phyloP scores from a whole-genome alignment of 1,140 invertebrate genomes.

The Trachymyrmex cornetzi region DNA sequence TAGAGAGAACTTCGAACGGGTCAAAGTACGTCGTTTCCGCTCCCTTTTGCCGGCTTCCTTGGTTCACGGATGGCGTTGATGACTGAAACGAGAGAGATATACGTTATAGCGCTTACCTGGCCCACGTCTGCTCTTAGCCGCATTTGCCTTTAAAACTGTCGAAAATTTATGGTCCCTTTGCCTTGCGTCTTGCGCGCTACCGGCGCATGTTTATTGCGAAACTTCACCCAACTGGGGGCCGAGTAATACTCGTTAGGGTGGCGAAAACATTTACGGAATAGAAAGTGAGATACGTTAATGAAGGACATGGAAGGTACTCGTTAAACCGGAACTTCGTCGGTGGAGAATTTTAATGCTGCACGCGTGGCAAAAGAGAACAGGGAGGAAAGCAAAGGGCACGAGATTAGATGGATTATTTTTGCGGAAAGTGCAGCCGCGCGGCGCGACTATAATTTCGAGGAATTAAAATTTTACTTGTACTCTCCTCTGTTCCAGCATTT shows the following conservation, averaged over 20 bases:
- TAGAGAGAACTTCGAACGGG: constrained; percentile 44
- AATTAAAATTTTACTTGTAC: constrained; percentile 34
- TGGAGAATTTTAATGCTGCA: constrained; percentile 16
- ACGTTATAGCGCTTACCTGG: constrained; percentile 62
- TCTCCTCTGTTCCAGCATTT: neutral
- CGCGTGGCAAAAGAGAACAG: neutral
- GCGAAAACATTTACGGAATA: constrained; percentile 40
- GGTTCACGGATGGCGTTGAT: constrained; percentile 55
- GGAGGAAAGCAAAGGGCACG: neutral
- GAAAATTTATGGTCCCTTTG: constrained; percentile 69
- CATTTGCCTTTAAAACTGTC: constrained; percentile 68
- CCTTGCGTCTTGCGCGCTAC: neutral
- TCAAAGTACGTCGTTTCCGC: constrained; percentile 67
- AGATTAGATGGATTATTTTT: constrained; percentile 47
- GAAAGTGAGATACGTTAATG: constrained; percentile 52
- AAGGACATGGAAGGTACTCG: constrained; percentile 31
- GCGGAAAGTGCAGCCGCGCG: neutral
- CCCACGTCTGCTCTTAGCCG: constrained; percentile 62
- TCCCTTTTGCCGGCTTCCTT: constrained; percentile 8
- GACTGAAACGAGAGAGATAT: constrained; percentile 51
- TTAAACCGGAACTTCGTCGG: constrained; percentile 15
- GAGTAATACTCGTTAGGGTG: constrained; percentile 22
- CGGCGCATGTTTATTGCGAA: constrained; percentile 66
- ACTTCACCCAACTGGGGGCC: constrained; percentile 38
- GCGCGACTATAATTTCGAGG: constrained; percentile 45